These are phyloP conservation scores for Chelonus formosanus DNA, from an alignment of 2,888 invertebrate genomes.

Conservation along the genomic window DNA sequence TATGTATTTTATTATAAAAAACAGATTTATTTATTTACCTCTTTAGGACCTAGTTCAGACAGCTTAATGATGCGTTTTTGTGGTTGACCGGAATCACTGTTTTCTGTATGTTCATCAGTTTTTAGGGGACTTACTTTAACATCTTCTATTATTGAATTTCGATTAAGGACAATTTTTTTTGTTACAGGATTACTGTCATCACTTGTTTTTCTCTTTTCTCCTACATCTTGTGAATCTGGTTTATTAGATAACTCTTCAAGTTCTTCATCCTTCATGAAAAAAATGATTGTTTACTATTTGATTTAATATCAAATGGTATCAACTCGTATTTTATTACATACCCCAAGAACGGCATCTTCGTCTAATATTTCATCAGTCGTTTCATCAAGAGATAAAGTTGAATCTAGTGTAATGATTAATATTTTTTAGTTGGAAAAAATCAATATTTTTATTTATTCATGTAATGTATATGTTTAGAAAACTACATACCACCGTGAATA, in stretches of 20 bases:
- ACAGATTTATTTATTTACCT: slow-evolving; percentile 59
- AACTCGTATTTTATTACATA: slow-evolving; percentile 50
- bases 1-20: slow-evolving; percentile 24
- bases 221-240: slow-evolving; percentile 57
- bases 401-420: slow-evolving; percentile 47
- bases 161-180: slow-evolving; percentile 71
- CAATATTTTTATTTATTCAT: neutral
- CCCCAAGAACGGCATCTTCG: slow-evolving; percentile 70
- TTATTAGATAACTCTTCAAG: slow-evolving; percentile 59
- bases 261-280: slow-evolving; percentile 58
- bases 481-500: slow-evolving; percentile 62
- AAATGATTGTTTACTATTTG: slow-evolving; percentile 17
- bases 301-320: too few relatives aligned
- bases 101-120: slow-evolving; percentile 44
- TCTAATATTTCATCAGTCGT: slow-evolving; percentile 67
- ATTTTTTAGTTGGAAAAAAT: neutral
- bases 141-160: slow-evolving; percentile 54
- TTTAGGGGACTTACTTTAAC: slow-evolving; percentile 50
- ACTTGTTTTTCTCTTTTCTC: slow-evolving; percentile 57
- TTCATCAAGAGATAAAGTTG: slow-evolving; percentile 67
- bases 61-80: slow-evolving; percentile 71
- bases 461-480: slow-evolving; percentile 10
- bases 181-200: slow-evolving; percentile 51
- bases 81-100: slow-evolving; percentile 40
- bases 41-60: slow-evolving; percentile 69